Conservation (phyloP, 1,140 invertebrate genomes). For the Monochamus saltuarius region DNA sequence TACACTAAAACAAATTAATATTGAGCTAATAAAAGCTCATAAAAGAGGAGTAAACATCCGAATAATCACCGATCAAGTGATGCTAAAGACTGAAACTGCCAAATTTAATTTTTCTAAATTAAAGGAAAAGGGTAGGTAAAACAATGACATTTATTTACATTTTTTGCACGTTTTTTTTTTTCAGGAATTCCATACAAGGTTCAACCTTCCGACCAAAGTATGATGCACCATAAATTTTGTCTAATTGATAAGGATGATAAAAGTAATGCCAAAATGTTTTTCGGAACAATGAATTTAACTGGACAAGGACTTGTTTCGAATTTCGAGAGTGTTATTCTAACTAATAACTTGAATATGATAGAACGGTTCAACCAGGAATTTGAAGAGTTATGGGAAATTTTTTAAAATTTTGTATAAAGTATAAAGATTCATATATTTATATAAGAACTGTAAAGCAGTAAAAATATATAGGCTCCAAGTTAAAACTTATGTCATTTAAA, state of each 20-base stretch:
- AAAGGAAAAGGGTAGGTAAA: constrained; percentile 26
- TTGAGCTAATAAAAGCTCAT: constrained; percentile 32
- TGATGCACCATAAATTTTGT: constrained; percentile 47
- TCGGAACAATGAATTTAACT: constrained; percentile 42
- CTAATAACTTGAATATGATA: constrained; percentile 37
- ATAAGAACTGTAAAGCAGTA: no score
- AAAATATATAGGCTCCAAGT: no score
- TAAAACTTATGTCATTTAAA: no score
- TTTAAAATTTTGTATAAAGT: constrained; percentile 14
- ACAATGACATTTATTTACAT: constrained; percentile 17
- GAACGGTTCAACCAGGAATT: constrained; percentile 38
- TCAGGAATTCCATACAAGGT: constrained; percentile 35
- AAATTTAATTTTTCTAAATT: constrained; percentile 22
- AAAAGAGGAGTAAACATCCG: constrained; percentile 35
- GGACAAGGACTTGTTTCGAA: constrained; percentile 36
- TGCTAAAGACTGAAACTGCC: constrained; percentile 17
- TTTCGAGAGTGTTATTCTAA: constrained; percentile 39
- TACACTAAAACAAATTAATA: constrained; percentile 30
- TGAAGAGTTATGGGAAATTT: constrained; percentile 39
- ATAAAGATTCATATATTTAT: background rate
- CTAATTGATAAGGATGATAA: constrained; percentile 39
- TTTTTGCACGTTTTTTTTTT: constrained; percentile 16
- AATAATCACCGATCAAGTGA: constrained; percentile 36
- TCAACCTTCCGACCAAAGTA: constrained; percentile 17
- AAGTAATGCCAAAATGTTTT: constrained; percentile 34